Evolutionary conservation across 1,140 invertebrate genomes (phyloP), one percentile per base, ranked within the genome.

Genomic region (Acromyrmex charruanus): DNA sequence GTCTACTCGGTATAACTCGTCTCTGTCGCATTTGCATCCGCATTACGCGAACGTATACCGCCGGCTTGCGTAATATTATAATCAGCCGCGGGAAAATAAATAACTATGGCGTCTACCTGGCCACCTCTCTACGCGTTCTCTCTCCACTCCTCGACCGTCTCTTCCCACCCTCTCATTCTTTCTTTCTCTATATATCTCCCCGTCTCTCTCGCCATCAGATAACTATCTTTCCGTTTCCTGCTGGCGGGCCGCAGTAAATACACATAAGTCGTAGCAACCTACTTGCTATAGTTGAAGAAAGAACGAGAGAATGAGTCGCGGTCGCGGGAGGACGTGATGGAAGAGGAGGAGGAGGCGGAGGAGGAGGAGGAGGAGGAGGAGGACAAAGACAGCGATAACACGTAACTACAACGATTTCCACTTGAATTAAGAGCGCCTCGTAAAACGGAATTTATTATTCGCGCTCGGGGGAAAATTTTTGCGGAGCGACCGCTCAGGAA

Each of bases 141-240:
- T 55, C 12, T 55, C 14, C 31, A 18, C 35, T 28, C 66, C 66
- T 39, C 66, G 39, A 49, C 1, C 39, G 12, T 39, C 55, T 39
- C 55, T 28, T 74, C 21, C n/a, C 18, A 31, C 58, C 68, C 72
- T 75, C 63, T 79, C 18, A 61, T 44, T 79, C 61, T 71, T 66
- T n/a, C 39, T 59, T 85, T 85, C 87, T 82, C 77, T 75, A 75
- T 81, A 7, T 77, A 61, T 80, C 75, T 85, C 88, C 5, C 59
- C 39, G 44, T 85, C 85, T 82, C 85, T 90, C 81, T 86, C 66
- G 77, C 79, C 87, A 75, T 80, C 82, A 88, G 93, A 94, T 94
- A 93, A 90, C 87, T 88, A 94, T 94, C 93, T 93, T 93, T 85
- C 87, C 92, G 92, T 92, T 94, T 94, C 93, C 93, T 93, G 92